Evolutionary conservation across 2,888 invertebrate genomes (phyloP).

Genomic region (Matsumyia berberina): DNA sequence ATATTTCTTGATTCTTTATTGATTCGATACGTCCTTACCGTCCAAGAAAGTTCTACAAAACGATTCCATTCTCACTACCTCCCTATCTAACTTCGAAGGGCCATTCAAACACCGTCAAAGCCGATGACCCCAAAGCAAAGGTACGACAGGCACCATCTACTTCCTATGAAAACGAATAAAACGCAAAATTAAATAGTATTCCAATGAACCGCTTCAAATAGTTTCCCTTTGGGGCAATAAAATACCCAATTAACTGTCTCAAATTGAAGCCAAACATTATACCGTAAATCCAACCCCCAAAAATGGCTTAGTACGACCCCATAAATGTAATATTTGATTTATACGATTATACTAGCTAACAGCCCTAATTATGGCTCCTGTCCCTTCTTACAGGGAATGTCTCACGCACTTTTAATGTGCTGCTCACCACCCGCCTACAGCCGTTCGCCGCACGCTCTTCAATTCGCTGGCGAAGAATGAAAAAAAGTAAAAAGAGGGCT

Average conservation of each 20-base stretch:
- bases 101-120: background rate
- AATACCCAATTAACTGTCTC: constrained; percentile 18
- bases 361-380: constrained; percentile 23
- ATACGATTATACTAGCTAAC: background rate
- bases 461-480: constrained; percentile 40
- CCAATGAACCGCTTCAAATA: background rate
- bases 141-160: background rate
- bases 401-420: constrained; percentile 64
- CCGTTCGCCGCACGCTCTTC: constrained; percentile 21
- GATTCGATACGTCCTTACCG: background rate
- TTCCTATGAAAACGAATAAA: background rate
- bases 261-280: constrained; percentile 19
- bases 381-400: constrained; percentile 5
- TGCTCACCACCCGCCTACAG: constrained; percentile 33
- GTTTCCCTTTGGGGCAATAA: constrained; percentile 26
- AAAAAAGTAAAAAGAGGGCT: constrained; percentile 58
- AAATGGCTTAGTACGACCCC: background rate
- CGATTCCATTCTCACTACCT: background rate
- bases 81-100: background rate
- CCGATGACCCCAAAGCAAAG: constrained; percentile 11
- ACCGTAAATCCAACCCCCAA: background rate
- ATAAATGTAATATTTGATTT: constrained; percentile 34
- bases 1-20: too few relatives aligned
- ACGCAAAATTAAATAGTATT: constrained; percentile 4
- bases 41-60: background rate